Percentiles rank a stretch among this genome's conserved stretches.
Evolutionary conservation across 2,888 invertebrate genomes (phyloP).

Genomic region (Hydroisotoma schaefferi): DNA sequence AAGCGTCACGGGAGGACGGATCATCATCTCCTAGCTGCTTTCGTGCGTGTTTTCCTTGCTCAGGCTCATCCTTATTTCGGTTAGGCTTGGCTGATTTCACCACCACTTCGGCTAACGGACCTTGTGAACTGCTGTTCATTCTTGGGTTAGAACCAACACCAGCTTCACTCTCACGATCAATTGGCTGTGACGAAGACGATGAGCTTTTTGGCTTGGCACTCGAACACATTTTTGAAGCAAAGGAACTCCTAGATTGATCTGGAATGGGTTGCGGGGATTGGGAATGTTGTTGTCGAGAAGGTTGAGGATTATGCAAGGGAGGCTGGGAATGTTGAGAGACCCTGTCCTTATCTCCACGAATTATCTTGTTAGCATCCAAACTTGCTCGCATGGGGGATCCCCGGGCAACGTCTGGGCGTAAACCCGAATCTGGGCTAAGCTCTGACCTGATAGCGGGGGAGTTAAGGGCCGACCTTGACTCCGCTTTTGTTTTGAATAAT

Average conservation of each 20-base stretch:
- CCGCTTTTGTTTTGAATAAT: constrained; percentile 70
- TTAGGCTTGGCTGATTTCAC: constrained; percentile 16
- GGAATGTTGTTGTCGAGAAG: constrained; percentile 26
- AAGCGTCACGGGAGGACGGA: constrained; percentile 10
- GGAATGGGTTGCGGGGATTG: too few species aligned
- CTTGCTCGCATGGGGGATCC: constrained; percentile 34
- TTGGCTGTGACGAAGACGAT: constrained; percentile 6
- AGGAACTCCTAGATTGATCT: too few species aligned
- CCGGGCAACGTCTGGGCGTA: not conserved
- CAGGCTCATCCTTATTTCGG: too few species aligned
- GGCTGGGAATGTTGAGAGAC: constrained; percentile 15
- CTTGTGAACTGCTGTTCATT: constrained; percentile 15
- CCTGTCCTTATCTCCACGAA: constrained; percentile 31
- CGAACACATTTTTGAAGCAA: too few species aligned
- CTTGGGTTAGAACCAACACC: constrained; percentile 8
- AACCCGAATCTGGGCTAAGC: not conserved
- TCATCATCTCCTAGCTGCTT: not conserved
- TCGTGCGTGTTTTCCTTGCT: constrained; percentile 12
- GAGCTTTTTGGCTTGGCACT: too few species aligned
- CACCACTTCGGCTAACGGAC: constrained; percentile 26
- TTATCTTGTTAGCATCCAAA: constrained; percentile 35
- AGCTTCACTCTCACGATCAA: not conserved
- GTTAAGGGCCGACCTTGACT: constrained; percentile 56
- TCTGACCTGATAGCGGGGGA: constrained; percentile 26
- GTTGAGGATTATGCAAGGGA: constrained; percentile 26